phyloP scores from a whole-genome alignment of 2,113 vertebrate genomes.

The Oreochromis tanganicae region DNA sequence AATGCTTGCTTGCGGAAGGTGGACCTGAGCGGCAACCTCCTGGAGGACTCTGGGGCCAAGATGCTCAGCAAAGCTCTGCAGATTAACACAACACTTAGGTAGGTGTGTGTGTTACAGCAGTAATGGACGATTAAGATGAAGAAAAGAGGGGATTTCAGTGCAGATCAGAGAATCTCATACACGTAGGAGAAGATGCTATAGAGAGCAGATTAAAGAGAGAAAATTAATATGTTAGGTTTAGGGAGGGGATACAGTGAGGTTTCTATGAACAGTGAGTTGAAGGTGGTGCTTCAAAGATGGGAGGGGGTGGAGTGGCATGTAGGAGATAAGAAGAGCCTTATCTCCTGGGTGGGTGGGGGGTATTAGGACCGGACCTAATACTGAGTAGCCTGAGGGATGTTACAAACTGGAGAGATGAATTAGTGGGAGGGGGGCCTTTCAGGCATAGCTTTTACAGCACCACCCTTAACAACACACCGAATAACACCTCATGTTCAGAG shows the following conservation, averaged over 20 bases:
- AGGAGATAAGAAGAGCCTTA: neutral
- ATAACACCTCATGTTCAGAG: neutral
- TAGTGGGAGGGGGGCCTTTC: neutral
- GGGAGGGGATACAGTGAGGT: neutral
- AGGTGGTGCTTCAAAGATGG: neutral
- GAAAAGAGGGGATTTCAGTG: neutral
- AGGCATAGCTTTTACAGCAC: neutral
- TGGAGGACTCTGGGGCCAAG: conserved; percentile 87
- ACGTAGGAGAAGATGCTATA: neutral
- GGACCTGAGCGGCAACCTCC: conserved; percentile 85
- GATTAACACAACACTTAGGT: conserved; percentile 89
- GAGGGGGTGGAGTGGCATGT: neutral
- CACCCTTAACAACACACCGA: neutral
- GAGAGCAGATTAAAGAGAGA: conserved; percentile 4
- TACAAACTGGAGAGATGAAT: neutral
- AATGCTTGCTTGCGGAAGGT: conserved; percentile 83
- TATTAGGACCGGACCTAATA: neutral
- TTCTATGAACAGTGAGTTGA: neutral
- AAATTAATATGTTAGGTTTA: conserved; percentile 2
- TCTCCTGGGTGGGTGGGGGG: neutral
- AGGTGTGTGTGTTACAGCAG: neutral
- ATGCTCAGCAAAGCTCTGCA: conserved; percentile 90
- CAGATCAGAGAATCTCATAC: neutral
- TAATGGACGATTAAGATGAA: neutral
- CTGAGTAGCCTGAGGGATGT: neutral